These are phyloP conservation scores for Tridacna crocea DNA, from an alignment of 2,888 invertebrate species.

Conservation along the genomic window DNA sequence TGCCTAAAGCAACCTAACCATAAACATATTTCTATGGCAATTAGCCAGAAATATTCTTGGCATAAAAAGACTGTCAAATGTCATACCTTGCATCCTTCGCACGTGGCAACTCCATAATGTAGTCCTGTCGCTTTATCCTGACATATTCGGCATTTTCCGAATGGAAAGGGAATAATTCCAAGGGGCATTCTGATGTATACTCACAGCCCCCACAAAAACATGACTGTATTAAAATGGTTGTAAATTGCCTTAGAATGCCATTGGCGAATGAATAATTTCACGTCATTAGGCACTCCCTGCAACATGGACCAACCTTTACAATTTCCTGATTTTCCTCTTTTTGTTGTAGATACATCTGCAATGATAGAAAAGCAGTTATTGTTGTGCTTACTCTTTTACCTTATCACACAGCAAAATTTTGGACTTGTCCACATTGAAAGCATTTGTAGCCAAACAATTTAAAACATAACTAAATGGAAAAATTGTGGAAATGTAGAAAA, in stretches of 20 bases:
- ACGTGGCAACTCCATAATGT: conserved; percentile 83
- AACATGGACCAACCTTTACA: background rate
- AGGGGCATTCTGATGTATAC: conserved; percentile 68
- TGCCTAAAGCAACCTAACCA: too few species aligned
- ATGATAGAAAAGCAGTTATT: background rate
- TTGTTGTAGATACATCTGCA: background rate
- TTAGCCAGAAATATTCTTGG: background rate
- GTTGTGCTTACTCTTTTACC: too few species aligned
- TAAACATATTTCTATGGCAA: too few species aligned
- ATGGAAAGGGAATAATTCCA: conserved; percentile 80
- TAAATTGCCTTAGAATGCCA: background rate
- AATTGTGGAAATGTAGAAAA: too few species aligned
- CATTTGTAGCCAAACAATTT: too few species aligned
- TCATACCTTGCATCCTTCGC: conserved; percentile 83
- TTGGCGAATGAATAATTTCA: too few species aligned
- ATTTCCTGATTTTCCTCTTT: background rate
- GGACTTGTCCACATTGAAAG: too few species aligned
- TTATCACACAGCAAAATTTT: too few species aligned
- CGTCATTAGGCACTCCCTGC: background rate
- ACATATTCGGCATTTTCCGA: conserved; percentile 81
- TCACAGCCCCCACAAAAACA: background rate
- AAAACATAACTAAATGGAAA: too few species aligned
- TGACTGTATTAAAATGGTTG: background rate
- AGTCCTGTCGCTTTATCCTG: conserved; percentile 82
- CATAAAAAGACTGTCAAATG: background rate